Evolutionary conservation across 2,888 invertebrate genomes (phyloP), one percentile per base, ranked within the genome.

Genomic region (Saturnia japonica): DNA sequence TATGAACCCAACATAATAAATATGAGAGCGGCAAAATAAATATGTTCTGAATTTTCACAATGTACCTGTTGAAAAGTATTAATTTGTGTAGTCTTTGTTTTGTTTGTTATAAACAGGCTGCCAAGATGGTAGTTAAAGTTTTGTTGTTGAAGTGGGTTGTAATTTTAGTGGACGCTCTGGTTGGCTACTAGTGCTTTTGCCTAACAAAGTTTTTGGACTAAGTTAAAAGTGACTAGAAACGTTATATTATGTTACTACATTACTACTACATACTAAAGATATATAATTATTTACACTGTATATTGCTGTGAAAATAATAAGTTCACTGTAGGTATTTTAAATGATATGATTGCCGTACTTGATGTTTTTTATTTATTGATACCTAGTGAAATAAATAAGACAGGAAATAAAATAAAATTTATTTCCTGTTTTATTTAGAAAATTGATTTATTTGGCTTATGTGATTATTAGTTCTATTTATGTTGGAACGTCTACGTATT

Each of bases 131-230:
- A 77, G 81, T 76, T 82, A 81, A 88, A 89, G 84, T 90, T 90
- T 83, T 83, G 84, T 83, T 86, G 84, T 82, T 84, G 78, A 79
- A 86, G 85, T 84, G 85, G 82, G 80, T 79, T 85, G 86, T 89
- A 88, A 91, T 89, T 89, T 88, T 83, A 88, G 86, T 85, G 88
- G 87, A 89, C 88, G 85, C 76, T 79, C 78, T 80, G 82, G 79
- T 79, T 79, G 82, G 81, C 79, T 79, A 77, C 78, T 73, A 79
- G 81, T 87, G 90, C 90, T 89, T 88, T 88, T 85, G 84, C 82
- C 79, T 75, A 76, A 69, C 70, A 68, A 47, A 66, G 54, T 67
- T 69, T 68, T 54, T 72, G 74, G 73, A 69, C 28, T 70, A 79
- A 81, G 74, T 74, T 62, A 75, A 6, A 72, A 77, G 75, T 69